phyloP scores from a whole-genome alignment of 2,113 vertebrate genomes.

The Gracilinanus agilis region DNA sequence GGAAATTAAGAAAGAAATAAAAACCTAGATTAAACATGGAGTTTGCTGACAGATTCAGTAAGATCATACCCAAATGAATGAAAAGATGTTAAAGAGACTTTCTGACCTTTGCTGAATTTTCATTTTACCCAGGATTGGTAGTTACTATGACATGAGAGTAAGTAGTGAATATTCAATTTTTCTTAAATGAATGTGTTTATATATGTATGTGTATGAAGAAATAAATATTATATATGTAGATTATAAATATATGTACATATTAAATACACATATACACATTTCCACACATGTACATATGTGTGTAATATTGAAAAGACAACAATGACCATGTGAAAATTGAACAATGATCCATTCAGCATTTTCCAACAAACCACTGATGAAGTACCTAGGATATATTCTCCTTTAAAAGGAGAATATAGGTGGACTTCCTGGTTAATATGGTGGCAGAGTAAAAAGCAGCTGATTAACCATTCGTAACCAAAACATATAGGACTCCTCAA shows the following conservation, averaged over 20 bases:
- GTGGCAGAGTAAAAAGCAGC: too few species aligned
- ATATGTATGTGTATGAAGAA: background rate
- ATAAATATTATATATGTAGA: too few species aligned
- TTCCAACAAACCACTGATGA: background rate
- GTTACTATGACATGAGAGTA: background rate
- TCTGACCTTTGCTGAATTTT: background rate
- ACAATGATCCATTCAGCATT: background rate
- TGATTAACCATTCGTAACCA: too few species aligned
- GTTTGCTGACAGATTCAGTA: background rate
- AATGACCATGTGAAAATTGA: background rate
- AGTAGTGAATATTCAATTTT: background rate
- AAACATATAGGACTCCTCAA: too few species aligned
- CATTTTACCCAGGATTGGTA: constrained; percentile 40
- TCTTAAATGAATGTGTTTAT: background rate
- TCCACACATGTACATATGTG: background rate
- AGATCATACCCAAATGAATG: background rate
- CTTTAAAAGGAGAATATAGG: too few species aligned
- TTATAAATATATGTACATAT: background rate
- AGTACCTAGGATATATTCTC: background rate
- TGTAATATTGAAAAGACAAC: background rate
- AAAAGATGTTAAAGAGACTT: background rate
- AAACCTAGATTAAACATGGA: constrained; percentile 15
- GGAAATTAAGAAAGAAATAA: constrained; percentile 37
- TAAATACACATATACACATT: background rate
- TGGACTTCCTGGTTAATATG: too few species aligned